Base-by-base conservation (phyloP, 1,140 invertebrate species). In the Platyura marginata region DNA sequence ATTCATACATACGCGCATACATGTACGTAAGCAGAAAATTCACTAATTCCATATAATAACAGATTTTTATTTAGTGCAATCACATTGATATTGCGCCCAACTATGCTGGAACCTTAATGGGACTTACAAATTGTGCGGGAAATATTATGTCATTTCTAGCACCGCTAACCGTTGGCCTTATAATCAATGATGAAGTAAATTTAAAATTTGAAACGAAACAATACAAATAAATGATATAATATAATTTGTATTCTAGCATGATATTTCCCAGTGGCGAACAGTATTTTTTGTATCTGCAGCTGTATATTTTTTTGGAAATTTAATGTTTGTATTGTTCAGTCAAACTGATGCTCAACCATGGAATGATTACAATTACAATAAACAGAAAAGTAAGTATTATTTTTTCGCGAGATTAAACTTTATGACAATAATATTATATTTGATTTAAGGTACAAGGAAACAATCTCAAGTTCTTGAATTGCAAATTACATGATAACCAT, bases 51-150 rank as follows among this genome's bases (percentile, higher is more conserved):
- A n/a, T n/a, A n/a, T n/a, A n/a, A n/a, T n/a, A n/a, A n/a, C n/a
- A n/a, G n/a, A n/a, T n/a, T n/a, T n/a, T n/a, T 10, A 38, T 9
- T 10, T 18, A 38, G 36, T n/a, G n/a, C 19, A 79, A 78, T 50
- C 76, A 80, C 42, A 72, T 83, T 44, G 81, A 85, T 58, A 67
- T 86, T 47, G 72, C 79, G 6, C 81, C 82, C 0, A 83, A 83
- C 52, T 83, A 76, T 53, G 74, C 77, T 2, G 82, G 82, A 20
- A 72, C 75, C 1, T 53, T 87, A 15, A 61, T 61, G 58, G 59
- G 82, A 33, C 66, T 88, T 34, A 82, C 79, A 38, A 88, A 87
- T 59, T 79, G 79, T 37, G 65, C 73, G 34, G 75, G 79, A 2
- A 87, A 84, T 47, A 58, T 80, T 4, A 73, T 78, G 47, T 77